Conservation (phyloP, 2,888 invertebrate species). For the Leptopterna dolabrata region DNA sequence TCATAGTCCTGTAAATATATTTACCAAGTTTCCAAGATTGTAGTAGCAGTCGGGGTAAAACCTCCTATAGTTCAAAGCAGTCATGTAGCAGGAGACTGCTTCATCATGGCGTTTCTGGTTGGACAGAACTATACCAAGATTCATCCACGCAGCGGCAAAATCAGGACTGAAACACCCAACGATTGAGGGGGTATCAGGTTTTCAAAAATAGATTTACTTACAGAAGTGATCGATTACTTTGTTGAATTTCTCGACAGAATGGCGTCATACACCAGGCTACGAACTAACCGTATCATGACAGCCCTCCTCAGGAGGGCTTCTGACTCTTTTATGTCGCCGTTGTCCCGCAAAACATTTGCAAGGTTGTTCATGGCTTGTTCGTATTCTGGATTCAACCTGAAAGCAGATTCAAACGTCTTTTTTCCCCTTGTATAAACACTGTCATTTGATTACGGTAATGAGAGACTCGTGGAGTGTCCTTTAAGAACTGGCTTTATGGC, state of each 20-base stretch:
- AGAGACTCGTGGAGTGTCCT: no score
- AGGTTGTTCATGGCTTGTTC: slow-evolving; percentile 95
- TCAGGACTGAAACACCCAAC: slow-evolving; percentile 76
- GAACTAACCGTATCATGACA: slow-evolving; percentile 75
- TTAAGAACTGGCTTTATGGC: no score
- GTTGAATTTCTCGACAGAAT: no score
- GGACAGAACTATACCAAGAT: slow-evolving; percentile 91
- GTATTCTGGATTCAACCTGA: slow-evolving; percentile 80
- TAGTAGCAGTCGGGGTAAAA: slow-evolving; percentile 94
- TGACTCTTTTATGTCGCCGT: slow-evolving; percentile 76
- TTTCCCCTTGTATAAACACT: no score
- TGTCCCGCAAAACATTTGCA: slow-evolving; percentile 84
- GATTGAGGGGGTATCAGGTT: no score
- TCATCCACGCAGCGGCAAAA: slow-evolving; percentile 99
- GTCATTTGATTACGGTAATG: no score
- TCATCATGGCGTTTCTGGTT: slow-evolving; percentile 76
- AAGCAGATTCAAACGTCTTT: slow-evolving; percentile 58
- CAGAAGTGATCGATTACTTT: no score
- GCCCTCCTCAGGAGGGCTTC: slow-evolving; percentile 79
- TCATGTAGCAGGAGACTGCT: slow-evolving; percentile 83
- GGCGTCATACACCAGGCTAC: no score
- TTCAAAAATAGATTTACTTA: no score
- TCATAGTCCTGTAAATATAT: no score
- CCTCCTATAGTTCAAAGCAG: slow-evolving; percentile 79
- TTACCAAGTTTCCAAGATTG: slow-evolving; percentile 93